Conservation (phyloP, 2,888 invertebrate species). For the Zaprionus obscuricornis region DNA sequence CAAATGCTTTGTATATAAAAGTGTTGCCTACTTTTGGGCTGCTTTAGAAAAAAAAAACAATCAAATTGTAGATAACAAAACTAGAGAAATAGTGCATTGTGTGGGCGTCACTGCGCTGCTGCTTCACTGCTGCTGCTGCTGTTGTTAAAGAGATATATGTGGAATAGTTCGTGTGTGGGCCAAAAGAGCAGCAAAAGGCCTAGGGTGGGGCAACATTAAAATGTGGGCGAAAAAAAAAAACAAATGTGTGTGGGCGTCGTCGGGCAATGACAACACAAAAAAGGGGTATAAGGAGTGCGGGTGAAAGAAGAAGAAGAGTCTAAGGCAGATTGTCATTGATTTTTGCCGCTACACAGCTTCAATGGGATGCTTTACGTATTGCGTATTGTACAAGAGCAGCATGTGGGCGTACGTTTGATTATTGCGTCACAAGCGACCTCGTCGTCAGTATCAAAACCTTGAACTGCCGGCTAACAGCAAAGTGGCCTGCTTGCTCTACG, state of each 20-base stretch:
- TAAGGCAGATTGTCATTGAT: conserved; percentile 40
- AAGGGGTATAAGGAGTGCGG: not conserved
- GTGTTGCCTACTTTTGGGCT: conserved; percentile 44
- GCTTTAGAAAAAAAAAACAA: too few species aligned
- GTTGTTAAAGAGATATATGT: not conserved
- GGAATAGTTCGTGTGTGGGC: conserved; percentile 46
- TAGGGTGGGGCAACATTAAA: conserved; percentile 40
- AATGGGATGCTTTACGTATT: conserved; percentile 27
- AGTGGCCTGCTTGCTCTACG: too few species aligned
- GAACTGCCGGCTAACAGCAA: conserved; percentile 40
- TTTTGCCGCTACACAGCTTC: conserved; percentile 42
- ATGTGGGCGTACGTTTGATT: conserved; percentile 40
- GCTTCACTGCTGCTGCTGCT: conserved; percentile 12
- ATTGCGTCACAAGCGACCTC: conserved; percentile 58
- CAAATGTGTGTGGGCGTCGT: not conserved
- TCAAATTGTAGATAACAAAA: conserved; percentile 15
- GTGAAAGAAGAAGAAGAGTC: not conserved
- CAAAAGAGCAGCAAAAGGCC: too few species aligned
- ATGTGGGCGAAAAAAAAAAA: conserved; percentile 17
- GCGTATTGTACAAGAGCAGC: too few species aligned
- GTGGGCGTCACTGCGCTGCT: conserved; percentile 36
- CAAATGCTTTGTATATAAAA: not conserved
- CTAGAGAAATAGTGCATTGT: conserved; percentile 21
- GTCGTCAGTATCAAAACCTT: conserved; percentile 41
- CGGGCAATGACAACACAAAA: not conserved